Evolutionary conservation across 2,888 invertebrate species (phyloP).

Genomic region (Tenthredo amoena): DNA sequence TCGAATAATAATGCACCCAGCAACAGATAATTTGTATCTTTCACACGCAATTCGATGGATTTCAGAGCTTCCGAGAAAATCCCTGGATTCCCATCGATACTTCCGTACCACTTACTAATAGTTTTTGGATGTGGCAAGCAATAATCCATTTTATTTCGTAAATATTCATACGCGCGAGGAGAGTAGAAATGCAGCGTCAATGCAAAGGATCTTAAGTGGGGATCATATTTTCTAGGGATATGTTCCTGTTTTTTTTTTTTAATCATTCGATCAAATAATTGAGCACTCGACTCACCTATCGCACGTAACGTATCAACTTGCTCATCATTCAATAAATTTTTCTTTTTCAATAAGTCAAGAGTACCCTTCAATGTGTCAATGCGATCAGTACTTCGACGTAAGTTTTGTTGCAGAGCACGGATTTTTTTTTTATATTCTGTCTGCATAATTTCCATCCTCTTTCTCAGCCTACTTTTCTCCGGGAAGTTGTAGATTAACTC

Average conservation of each 20-base stretch:
- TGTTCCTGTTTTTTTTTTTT: neutral
- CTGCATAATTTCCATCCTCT: slow-evolving; percentile 29
- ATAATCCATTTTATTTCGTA: slow-evolving; percentile 67
- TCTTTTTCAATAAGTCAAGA: slow-evolving; percentile 44
- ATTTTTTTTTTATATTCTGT: slow-evolving; percentile 8
- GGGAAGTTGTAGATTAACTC: slow-evolving; percentile 8
- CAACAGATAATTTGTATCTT: slow-evolving; percentile 55
- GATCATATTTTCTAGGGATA: slow-evolving; percentile 57
- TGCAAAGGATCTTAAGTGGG: slow-evolving; percentile 64
- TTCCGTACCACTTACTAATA: slow-evolving; percentile 68
- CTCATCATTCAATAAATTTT: slow-evolving; percentile 30
- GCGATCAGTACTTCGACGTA: slow-evolving; percentile 44
- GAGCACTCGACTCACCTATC: slow-evolving; percentile 52
- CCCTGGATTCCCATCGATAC: slow-evolving; percentile 67
- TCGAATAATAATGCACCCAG: slow-evolving; percentile 63
- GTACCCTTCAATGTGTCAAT: slow-evolving; percentile 51
- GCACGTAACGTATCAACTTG: slow-evolving; percentile 58
- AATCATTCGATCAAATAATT: slow-evolving; percentile 27
- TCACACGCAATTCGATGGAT: slow-evolving; percentile 58
- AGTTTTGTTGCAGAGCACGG: slow-evolving; percentile 46
- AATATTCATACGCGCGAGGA: slow-evolving; percentile 69
- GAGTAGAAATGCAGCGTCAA: slow-evolving; percentile 69
- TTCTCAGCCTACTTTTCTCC: slow-evolving; percentile 38
- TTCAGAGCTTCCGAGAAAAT: slow-evolving; percentile 65
- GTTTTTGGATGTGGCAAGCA: slow-evolving; percentile 67